Conservation (phyloP, 2,797 vertebrate species). For the Peromyscus melanophrys region DNA sequence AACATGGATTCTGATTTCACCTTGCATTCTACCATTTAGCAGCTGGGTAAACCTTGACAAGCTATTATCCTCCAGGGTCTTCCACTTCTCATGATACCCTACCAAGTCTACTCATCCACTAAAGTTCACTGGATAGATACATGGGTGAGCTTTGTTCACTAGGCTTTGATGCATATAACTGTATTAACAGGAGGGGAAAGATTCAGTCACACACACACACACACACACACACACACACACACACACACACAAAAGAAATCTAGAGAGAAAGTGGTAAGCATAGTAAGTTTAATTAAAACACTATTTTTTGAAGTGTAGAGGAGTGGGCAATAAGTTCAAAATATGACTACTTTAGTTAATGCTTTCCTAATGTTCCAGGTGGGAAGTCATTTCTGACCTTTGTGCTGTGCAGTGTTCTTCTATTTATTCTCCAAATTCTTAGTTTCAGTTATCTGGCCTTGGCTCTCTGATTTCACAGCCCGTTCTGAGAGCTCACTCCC, state of each 20-base stretch:
- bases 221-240: background rate
- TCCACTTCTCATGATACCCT: background rate
- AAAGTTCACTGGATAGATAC: background rate
- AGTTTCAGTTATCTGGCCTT: background rate
- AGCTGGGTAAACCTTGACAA: background rate
- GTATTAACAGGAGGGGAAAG: background rate
- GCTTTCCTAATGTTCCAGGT: background rate
- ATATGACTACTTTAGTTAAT: background rate
- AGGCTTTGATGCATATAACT: background rate
- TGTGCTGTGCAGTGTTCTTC: background rate
- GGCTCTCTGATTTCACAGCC: background rate
- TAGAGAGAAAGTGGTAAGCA: background rate
- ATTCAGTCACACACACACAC: background rate
- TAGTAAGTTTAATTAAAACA: constrained; percentile 12
- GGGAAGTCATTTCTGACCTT: background rate
- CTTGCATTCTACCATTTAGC: background rate
- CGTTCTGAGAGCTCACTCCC: background rate
- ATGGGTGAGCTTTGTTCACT: background rate
- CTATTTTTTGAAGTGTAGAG: background rate
- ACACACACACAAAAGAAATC: background rate
- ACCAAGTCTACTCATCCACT: background rate
- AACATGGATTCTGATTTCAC: background rate
- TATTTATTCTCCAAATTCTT: constrained; percentile 29
- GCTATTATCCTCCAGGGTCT: background rate
- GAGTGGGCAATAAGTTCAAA: background rate